Base-by-base conservation (phyloP, 2,113 vertebrate species). In the Clupea harengus region DNA sequence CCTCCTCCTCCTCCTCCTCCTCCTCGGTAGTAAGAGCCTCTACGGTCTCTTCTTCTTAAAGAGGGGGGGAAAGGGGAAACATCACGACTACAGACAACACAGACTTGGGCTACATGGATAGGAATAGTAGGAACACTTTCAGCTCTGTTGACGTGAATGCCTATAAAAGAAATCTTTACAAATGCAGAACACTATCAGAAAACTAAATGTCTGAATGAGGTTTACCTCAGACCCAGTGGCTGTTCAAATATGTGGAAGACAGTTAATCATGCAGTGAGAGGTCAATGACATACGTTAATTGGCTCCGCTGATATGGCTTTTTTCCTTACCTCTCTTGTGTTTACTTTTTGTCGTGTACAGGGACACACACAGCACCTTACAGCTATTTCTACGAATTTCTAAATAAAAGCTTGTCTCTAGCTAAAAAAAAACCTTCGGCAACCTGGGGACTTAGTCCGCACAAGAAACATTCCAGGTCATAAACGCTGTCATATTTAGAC, bases 71-170 rank as follows among this genome's bases (percentile, higher is more conserved):
- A 97, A 95, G 94, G 96, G 88, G 90, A 97, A 90, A 96, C 95
- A 95, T 96, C 95, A 97, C 95, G 94, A 97, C 95, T 95, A 97
- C 90, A 95, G 93, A 96, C 95, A 97, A 96, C 93, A 96, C 92
- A 96, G 94, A 95, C 94, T 95, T 94, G 94, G 94, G 93, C 93
- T 92, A 95, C 92, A 92, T 92, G 90, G 90, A 86, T 90, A 93
- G 91, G 92, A 87, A 93, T 44, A 90, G 88, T 87, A 85, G 90
- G 91, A 92, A 94, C 91, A 94, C 93, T 94, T 95, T 94, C 90
- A 94, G 92, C 93, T 94, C 91, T 91, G 87, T 82, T 82, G 60
- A 88, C 86, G 89, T 89, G 81, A 57, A 52, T 78, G 87, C 49
- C 72, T 78, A 78, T 32, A 78, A 78, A 78, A 78, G 28, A 39